phyloP scores from a whole-genome alignment of 53 echinoderm and acorn worm genomes.

The Zoroaster sp. region DNA sequence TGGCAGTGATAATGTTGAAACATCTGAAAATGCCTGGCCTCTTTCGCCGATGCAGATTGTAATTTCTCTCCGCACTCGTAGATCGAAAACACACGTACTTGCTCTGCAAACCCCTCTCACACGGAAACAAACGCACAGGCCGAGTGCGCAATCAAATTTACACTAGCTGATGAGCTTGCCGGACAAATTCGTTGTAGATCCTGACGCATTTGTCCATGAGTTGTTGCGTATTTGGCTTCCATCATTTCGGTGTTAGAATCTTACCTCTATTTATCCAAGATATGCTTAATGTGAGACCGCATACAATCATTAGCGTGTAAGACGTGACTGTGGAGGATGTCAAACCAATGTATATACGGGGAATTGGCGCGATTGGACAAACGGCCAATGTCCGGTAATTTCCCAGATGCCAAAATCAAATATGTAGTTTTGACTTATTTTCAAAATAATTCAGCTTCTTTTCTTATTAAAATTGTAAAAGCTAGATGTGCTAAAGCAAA shows the following conservation, averaged over 20 bases:
- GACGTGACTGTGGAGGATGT: neutral
- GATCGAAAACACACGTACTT: neutral
- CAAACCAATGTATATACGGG: neutral
- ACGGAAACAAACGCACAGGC: neutral
- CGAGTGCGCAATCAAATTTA: conserved; percentile 48
- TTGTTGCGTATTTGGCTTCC: conserved; percentile 21
- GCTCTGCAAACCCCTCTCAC: neutral
- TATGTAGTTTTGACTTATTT: no score
- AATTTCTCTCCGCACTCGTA: neutral
- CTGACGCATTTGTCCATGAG: conserved; percentile 15
- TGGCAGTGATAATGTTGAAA: neutral
- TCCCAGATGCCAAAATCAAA: neutral
- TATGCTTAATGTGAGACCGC: conserved; percentile 35
- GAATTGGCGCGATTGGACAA: neutral
- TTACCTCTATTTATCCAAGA: conserved; percentile 31
- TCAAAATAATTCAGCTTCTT: no score
- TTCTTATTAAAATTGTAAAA: no score
- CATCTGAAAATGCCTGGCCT: neutral
- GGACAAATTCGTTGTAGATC: conserved; percentile 34
- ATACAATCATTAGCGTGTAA: neutral
- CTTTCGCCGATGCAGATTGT: neutral
- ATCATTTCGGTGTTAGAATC: conserved; percentile 39
- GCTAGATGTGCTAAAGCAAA: no score
- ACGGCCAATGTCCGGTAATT: neutral
- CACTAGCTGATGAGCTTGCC: conserved; percentile 44